phyloP scores from a whole-genome alignment of 2,888 invertebrate species.

The Nomada lathburiana region DNA sequence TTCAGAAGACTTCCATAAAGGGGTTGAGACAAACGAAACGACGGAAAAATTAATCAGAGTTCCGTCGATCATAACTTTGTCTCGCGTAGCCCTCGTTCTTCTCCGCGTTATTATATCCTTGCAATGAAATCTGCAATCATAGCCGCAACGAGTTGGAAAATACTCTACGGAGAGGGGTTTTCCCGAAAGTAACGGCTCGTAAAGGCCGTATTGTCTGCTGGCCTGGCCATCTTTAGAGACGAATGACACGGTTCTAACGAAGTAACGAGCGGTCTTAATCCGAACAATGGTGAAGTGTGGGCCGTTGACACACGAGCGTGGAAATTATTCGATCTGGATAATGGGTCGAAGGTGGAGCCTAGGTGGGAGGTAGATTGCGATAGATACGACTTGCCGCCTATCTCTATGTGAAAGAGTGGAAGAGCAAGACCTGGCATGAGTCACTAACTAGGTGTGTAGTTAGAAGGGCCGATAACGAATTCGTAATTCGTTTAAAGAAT shows the following conservation, averaged over 20 bases:
- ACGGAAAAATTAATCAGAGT: not conserved
- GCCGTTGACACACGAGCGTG: slow-evolving; percentile 50
- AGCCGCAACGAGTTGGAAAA: too few relatives aligned
- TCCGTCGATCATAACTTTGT: too few relatives aligned
- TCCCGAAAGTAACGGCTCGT: too few relatives aligned
- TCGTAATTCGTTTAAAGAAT: too few relatives aligned
- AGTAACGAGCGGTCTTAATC: slow-evolving; percentile 27
- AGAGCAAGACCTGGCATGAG: slow-evolving; percentile 20
- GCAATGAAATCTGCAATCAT: too few relatives aligned
- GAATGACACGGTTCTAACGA: slow-evolving; percentile 15
- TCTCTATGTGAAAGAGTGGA: slow-evolving; percentile 22
- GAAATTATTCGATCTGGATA: slow-evolving; percentile 64
- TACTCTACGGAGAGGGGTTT: too few relatives aligned
- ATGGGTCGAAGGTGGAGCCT: slow-evolving; percentile 44
- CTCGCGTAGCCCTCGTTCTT: too few relatives aligned
- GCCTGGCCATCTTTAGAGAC: not conserved
- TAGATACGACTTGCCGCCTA: slow-evolving; percentile 26
- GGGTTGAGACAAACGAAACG: not conserved
- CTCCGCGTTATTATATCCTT: too few relatives aligned
- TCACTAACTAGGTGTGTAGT: slow-evolving; percentile 36
- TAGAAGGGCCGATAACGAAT: not conserved
- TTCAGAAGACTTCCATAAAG: not conserved
- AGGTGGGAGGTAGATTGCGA: slow-evolving; percentile 51
- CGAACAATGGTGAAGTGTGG: slow-evolving; percentile 56
- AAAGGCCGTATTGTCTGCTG: too few relatives aligned